Percentiles rank a stretch among this genome's conserved stretches.
These are phyloP conservation scores for Petaurus breviceps DNA, from an alignment of 2,113 vertebrate genomes.

Conservation along the genomic window DNA sequence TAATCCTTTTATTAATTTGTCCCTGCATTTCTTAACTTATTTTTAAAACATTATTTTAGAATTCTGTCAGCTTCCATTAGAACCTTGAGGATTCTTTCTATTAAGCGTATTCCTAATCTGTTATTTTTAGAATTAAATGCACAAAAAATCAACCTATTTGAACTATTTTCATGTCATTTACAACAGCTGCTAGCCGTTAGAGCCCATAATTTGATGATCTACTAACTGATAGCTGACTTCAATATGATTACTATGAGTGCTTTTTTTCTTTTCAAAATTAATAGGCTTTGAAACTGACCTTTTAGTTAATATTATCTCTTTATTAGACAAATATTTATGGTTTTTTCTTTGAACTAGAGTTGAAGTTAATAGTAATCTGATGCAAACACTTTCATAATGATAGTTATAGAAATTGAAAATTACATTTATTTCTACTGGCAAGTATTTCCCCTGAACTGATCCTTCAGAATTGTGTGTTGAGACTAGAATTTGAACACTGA, in stretches of 20 bases:
- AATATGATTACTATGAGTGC: conserved; percentile 24
- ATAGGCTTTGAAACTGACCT: conserved; percentile 65
- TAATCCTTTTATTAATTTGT: neutral
- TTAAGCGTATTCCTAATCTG: neutral
- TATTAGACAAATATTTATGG: conserved; percentile 51
- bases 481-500: conserved; percentile 45
- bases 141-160: conserved; percentile 23
- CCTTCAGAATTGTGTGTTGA: conserved; percentile 22
- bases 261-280: conserved; percentile 43
- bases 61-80: neutral
- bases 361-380: conserved; percentile 61
- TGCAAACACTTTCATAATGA: conserved; percentile 56
- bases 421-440: conserved; percentile 50
- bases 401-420: conserved; percentile 61
- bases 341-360: conserved; percentile 41
- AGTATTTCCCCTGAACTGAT: conserved; percentile 49
- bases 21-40: neutral
- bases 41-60: neutral
- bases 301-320: conserved; percentile 62
- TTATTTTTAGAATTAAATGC: conserved; percentile 14
- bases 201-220: neutral
- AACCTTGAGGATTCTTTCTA: neutral
- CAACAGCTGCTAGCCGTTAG: neutral
- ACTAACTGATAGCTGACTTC: conserved; percentile 25
- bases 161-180: neutral